A percentile compares a stretch with the other conserved stretches of the same genome.
phyloP scores from a whole-genome alignment of 2,888 invertebrate genomes.

The Amblyjoppa proteus region DNA sequence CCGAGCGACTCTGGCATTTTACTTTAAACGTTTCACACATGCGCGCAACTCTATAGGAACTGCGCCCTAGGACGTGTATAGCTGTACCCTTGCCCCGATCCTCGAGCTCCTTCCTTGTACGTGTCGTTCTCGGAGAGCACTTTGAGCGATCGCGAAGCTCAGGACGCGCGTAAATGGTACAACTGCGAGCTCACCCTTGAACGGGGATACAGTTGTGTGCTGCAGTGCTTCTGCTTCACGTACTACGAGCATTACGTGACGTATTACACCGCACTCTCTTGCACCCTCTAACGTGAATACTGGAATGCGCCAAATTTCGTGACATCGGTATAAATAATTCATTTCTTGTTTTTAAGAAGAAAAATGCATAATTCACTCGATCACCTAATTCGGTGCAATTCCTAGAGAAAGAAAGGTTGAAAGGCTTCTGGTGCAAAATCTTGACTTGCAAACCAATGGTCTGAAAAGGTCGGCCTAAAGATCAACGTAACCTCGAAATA shows the following conservation, averaged over 20 bases:
- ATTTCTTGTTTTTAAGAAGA: no score
- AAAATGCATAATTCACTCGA: no score
- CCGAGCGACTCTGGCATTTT: slow-evolving; percentile 51
- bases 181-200: slow-evolving; percentile 22
- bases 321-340: neutral
- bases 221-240: neutral
- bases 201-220: slow-evolving; percentile 27
- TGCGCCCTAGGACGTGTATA: slow-evolving; percentile 2
- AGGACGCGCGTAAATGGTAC: slow-evolving; percentile 57
- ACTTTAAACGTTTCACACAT: slow-evolving; percentile 49
- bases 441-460: no score
- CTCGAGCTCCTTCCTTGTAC: slow-evolving; percentile 44
- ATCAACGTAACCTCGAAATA: no score
- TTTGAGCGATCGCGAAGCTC: slow-evolving; percentile 61
- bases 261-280: slow-evolving; percentile 10
- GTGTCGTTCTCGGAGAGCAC: slow-evolving; percentile 51
- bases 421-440: no score
- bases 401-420: no score
- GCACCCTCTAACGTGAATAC: slow-evolving; percentile 12
- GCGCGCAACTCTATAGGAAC: neutral
- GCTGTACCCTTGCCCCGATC: slow-evolving; percentile 37
- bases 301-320: slow-evolving; percentile 29
- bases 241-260: slow-evolving; percentile 21
- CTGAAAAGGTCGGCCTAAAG: no score
- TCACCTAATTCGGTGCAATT: no score